Evolutionary conservation across 2,797 vertebrate species (phyloP).

Genomic region (Pseudomugil tenellus): DNA sequence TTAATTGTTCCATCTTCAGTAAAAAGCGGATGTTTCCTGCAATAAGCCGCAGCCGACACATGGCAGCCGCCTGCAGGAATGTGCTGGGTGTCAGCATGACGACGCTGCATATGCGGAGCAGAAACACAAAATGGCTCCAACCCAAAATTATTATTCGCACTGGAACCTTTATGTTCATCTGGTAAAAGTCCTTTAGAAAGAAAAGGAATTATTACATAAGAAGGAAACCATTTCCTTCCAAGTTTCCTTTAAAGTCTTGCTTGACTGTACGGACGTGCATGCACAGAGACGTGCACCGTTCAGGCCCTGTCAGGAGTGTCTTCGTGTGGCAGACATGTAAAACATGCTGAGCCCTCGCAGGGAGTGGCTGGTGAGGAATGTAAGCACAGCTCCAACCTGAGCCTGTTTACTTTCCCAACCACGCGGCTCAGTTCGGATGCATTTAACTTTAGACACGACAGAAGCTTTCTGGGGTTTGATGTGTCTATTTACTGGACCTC

Average conservation of each 20-base stretch:
- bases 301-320: background rate
- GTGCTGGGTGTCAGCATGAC: conserved; percentile 26
- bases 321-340: background rate
- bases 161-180: conserved; percentile 2
- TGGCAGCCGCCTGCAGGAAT: conserved; percentile 37
- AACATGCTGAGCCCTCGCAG: conserved; percentile 22
- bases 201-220: conserved; percentile 4
- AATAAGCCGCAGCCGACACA: conserved; percentile 11
- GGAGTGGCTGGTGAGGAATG: conserved; percentile 56
- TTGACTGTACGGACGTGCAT: background rate
- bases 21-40: background rate
- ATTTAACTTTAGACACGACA: too few relatives aligned
- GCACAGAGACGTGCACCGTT: background rate
- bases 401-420: background rate
- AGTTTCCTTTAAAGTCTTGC: conserved; percentile 5
- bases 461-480: too few relatives aligned
- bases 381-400: background rate
- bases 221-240: conserved; percentile 8
- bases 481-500: too few relatives aligned
- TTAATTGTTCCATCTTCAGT: background rate
- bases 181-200: conserved; percentile 13
- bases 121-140: conserved; percentile 24
- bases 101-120: conserved; percentile 13
- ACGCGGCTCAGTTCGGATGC: too few relatives aligned
- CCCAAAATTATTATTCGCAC: background rate